phyloP scores from a whole-genome alignment of 2,888 invertebrate species.

The Aphrophora alni region DNA sequence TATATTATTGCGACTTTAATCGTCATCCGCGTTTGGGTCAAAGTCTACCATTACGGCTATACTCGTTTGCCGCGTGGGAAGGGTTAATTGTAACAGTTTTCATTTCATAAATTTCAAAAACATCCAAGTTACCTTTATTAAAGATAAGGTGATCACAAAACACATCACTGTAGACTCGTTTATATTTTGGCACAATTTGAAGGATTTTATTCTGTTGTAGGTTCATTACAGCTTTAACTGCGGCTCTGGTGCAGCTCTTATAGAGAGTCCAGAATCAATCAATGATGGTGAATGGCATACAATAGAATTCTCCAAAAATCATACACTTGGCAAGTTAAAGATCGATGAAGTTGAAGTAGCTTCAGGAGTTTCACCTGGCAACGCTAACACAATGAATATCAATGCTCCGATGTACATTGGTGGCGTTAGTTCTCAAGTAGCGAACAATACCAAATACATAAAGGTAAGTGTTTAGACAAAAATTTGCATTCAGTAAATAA shows the following conservation, averaged over 20 bases:
- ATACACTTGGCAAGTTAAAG: slow-evolving; percentile 68
- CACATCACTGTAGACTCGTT: too few species aligned
- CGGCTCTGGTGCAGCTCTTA: slow-evolving; percentile 66
- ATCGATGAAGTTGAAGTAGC: slow-evolving; percentile 68
- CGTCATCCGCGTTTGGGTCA: too few species aligned
- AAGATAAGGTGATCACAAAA: too few species aligned
- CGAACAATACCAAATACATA: slow-evolving; percentile 56
- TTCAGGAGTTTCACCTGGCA: slow-evolving; percentile 61
- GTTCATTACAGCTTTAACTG: slow-evolving; percentile 75
- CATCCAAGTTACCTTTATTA: too few species aligned
- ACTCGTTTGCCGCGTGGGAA: too few species aligned
- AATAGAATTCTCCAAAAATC: slow-evolving; percentile 69
- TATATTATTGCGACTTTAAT: too few species aligned
- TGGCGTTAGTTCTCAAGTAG: slow-evolving; percentile 67
- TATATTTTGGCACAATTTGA: too few species aligned
- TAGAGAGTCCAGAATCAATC: slow-evolving; percentile 65
- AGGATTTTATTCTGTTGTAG: slow-evolving; percentile 55
- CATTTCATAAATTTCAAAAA: too few species aligned
- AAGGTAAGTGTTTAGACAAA: too few species aligned
- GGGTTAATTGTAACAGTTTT: too few species aligned
- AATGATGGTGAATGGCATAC: slow-evolving; percentile 84
- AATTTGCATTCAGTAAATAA: neutral
- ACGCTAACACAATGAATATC: slow-evolving; percentile 64
- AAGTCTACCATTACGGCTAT: too few species aligned
- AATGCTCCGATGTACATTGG: slow-evolving; percentile 80